A percentile compares a stretch with the other conserved stretches of the same genome.
phyloP scores from a whole-genome alignment of 2,888 invertebrate genomes.

The Chorisops tibialis region DNA sequence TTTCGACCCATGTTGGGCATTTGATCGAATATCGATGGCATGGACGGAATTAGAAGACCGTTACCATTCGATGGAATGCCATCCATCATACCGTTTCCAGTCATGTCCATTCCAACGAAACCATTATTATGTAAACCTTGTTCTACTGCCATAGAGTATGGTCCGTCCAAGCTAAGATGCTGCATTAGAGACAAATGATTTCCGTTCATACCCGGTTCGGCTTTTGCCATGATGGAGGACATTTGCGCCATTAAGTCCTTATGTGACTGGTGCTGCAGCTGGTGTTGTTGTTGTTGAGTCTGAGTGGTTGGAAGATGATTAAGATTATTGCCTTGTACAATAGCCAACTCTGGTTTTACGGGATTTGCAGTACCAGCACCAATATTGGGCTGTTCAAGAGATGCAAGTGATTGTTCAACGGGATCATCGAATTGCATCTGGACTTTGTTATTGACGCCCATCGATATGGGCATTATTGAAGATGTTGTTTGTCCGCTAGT shows the following conservation, averaged over 20 bases:
- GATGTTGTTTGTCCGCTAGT: slow-evolving; percentile 29
- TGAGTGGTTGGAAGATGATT: slow-evolving; percentile 20
- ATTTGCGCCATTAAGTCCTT: slow-evolving; percentile 51
- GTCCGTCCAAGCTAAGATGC: slow-evolving; percentile 44
- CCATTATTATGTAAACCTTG: slow-evolving; percentile 35
- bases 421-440: slow-evolving; percentile 61
- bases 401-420: slow-evolving; percentile 68
- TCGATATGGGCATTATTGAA: slow-evolving; percentile 32
- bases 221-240: slow-evolving; percentile 40
- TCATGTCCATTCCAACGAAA: slow-evolving; percentile 31
- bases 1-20: slow-evolving; percentile 36
- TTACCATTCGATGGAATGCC: slow-evolving; percentile 43
- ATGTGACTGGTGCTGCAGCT: slow-evolving; percentile 53
- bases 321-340: slow-evolving; percentile 23
- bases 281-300: slow-evolving; percentile 55
- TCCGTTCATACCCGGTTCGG: slow-evolving; percentile 48
- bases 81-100: slow-evolving; percentile 28
- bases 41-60: slow-evolving; percentile 40
- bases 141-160: slow-evolving; percentile 41
- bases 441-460: slow-evolving; percentile 42
- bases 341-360: slow-evolving; percentile 51
- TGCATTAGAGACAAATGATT: slow-evolving; percentile 44
- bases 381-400: slow-evolving; percentile 62
- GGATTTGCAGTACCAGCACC: slow-evolving; percentile 38
- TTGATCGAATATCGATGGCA: slow-evolving; percentile 45